These are phyloP conservation scores for Coptodon rendalli DNA, from an alignment of 2,113 vertebrate genomes.

Conservation along the genomic window DNA sequence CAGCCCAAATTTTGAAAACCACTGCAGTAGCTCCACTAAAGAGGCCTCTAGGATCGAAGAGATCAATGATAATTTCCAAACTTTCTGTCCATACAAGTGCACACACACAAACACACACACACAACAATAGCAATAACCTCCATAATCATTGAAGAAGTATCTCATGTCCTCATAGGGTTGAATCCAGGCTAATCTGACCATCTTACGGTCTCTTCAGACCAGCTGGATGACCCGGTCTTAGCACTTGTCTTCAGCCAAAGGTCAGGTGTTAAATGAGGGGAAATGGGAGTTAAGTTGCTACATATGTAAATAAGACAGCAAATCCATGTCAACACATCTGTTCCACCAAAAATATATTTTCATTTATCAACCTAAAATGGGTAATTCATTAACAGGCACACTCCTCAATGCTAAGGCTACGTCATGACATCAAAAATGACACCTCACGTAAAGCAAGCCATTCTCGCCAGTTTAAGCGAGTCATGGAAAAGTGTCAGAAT, in stretches of 20 bases:
- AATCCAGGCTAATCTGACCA: neutral
- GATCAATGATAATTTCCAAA: neutral
- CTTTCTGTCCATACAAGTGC: neutral
- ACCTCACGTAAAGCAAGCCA: neutral
- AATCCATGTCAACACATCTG: neutral
- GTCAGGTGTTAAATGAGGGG: neutral
- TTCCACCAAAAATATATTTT: neutral
- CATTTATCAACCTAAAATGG: neutral
- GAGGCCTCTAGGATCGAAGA: neutral
- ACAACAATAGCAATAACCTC: neutral
- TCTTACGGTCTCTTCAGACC: neutral
- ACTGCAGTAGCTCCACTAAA: neutral
- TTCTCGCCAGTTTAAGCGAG: neutral
- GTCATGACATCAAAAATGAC: neutral
- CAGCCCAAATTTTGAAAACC: no score
- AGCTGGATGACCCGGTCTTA: neutral
- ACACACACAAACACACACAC: neutral
- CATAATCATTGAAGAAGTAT: neutral
- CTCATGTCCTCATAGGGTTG: neutral
- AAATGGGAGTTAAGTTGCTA: neutral
- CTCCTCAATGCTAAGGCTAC: neutral
- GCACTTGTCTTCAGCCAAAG: neutral
- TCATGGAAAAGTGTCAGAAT: slow-evolving; percentile 19
- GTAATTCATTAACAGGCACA: neutral
- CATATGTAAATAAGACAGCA: neutral